Evolutionary conservation across 2,797 vertebrate genomes (phyloP).

Genomic region (Prunella strophiata): DNA sequence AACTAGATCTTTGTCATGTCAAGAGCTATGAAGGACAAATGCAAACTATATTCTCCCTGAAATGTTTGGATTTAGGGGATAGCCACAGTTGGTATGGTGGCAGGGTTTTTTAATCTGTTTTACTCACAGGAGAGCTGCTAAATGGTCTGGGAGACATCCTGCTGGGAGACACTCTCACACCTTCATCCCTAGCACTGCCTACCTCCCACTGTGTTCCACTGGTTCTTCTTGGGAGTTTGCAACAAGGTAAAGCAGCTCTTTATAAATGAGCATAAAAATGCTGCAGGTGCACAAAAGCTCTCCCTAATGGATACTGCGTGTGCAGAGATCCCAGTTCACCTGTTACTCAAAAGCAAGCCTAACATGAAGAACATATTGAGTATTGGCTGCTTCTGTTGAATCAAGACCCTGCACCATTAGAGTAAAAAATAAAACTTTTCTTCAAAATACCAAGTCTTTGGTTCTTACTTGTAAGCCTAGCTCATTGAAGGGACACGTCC

Average conservation of each 20-base stretch:
- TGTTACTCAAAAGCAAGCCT: background rate
- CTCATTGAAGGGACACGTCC: background rate
- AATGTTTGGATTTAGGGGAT: background rate
- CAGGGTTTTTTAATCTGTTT: background rate
- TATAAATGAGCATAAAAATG: background rate
- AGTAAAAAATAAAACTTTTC: background rate
- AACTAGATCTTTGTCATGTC: background rate
- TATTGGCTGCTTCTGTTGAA: background rate
- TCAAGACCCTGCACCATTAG: background rate
- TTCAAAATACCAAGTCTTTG: background rate
- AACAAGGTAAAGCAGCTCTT: background rate
- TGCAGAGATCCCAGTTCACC: background rate
- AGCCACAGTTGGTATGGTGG: background rate
- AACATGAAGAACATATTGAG: background rate
- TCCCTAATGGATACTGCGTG: background rate
- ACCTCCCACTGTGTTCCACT: background rate
- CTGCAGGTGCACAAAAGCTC: background rate
- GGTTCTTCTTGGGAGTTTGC: background rate
- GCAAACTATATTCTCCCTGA: background rate
- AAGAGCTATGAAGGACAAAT: background rate
- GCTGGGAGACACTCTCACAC: fast-evolving
- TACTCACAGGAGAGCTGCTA: background rate
- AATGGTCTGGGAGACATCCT: background rate
- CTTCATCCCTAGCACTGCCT: background rate
- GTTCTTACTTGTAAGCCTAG: background rate